Evolutionary conservation across 2,888 invertebrate species (phyloP), one percentile per base, ranked within the genome.

Genomic region (Sarcophaga subvicina): DNA sequence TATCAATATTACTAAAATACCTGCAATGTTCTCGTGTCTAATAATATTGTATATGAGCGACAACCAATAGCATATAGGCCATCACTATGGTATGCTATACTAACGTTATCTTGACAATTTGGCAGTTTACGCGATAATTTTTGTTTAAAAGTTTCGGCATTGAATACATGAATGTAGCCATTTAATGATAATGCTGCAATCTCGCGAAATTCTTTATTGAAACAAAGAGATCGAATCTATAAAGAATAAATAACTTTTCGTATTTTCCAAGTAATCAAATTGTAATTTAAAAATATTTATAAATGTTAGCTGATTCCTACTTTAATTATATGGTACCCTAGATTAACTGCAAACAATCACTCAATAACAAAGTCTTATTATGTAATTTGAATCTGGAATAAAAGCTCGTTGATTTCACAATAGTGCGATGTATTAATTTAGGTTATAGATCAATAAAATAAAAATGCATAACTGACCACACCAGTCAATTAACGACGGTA

Each of bases 31-130:
- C 98, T 95, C 47, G 98, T 97, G 94, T 99, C 99, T 85, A 99
- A 94, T 22, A 99, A 94, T 71, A 98, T 95, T 0, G 98, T 98
- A 93, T 98, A 98, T 0, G 98, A 98, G 89, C 98, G 96, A 91
- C 98, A 98, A 0, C 99, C 99, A 69, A 99, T 97, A 2, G 98
- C 98, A 94, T 99, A 99, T 66, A 98, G 94, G 27, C 97, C 97
- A 91, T 96, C 96, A 83, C 96, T 96, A 93, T 98, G 96, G 60
- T 95, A 97, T 54, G 98, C 97, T 90, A 99, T 95, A 91, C 99
- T 99, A 59, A 98, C 98, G 92, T 98, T 98, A 93, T 99, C 99
- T 93, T 97, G 97, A 88, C 97, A 96, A 83, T 98, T 97, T 1
- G 97, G 98, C 91, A 99, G 94, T 93, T 98, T 98, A 80, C 97